Conservation (phyloP, 2,797 vertebrate species). For the Euthynnus affinis region DNA sequence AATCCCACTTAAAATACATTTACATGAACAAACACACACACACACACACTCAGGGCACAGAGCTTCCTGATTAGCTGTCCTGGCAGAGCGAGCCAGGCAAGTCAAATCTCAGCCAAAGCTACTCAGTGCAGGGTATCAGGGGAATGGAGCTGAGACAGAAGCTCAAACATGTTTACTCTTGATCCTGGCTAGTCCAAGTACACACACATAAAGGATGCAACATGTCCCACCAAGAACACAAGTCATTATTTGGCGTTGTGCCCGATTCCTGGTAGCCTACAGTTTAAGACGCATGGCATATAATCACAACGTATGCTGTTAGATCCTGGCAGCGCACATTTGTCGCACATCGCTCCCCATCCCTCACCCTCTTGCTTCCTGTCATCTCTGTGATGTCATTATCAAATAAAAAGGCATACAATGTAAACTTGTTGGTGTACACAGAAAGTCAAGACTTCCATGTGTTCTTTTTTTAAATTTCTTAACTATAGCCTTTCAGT, state of each 20-base stretch:
- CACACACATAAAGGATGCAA: slow-evolving; percentile 8
- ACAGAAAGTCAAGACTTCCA: too few relatives aligned
- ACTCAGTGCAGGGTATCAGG: slow-evolving; percentile 43
- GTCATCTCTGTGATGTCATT: too few relatives aligned
- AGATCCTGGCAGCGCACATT: too few relatives aligned
- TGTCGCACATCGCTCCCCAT: too few relatives aligned
- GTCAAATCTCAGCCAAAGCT: slow-evolving; percentile 53
- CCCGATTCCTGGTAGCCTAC: too few relatives aligned
- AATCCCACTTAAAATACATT: background rate
- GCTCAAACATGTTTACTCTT: slow-evolving; percentile 18
- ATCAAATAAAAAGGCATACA: too few relatives aligned
- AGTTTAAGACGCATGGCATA: too few relatives aligned
- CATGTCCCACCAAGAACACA: background rate
- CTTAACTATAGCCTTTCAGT: slow-evolving; percentile 18
- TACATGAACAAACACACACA: background rate
- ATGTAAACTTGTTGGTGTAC: too few relatives aligned
- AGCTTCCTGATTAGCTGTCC: slow-evolving; percentile 42
- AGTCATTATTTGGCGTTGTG: too few relatives aligned
- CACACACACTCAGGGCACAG: slow-evolving; percentile 11
- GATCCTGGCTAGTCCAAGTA: background rate
- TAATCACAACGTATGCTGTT: too few relatives aligned
- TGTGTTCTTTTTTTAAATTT: background rate
- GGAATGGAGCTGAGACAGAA: slow-evolving; percentile 15
- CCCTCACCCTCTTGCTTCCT: background rate
- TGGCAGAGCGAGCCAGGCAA: slow-evolving; percentile 22